phyloP scores from a whole-genome alignment of 2,113 vertebrate species.

The Centrocercus urophasianus region DNA sequence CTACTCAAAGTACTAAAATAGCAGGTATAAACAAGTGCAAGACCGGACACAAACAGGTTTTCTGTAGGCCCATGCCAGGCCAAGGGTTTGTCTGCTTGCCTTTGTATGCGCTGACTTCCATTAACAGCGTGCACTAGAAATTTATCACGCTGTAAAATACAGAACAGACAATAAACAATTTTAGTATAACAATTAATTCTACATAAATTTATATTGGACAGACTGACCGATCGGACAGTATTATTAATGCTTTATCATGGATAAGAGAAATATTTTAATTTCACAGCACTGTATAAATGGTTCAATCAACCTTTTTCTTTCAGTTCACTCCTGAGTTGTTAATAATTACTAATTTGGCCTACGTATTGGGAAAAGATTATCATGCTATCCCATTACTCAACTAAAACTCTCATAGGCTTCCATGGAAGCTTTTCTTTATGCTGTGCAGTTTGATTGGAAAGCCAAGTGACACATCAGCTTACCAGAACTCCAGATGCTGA shows the following conservation, averaged over 20 bases:
- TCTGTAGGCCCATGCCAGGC: fast-evolving
- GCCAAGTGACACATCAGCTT: not conserved
- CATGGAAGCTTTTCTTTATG: not conserved
- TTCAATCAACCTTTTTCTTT: not conserved
- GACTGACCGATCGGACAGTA: not conserved
- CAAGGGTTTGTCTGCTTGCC: not conserved
- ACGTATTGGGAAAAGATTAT: not conserved
- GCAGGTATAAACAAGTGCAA: fast-evolving
- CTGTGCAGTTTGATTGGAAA: not conserved
- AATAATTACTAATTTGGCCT: not conserved
- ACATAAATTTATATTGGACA: not conserved
- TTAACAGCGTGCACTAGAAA: not conserved
- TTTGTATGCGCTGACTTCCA: not conserved
- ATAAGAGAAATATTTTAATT: not conserved
- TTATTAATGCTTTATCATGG: not conserved
- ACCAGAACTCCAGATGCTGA: not conserved
- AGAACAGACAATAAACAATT: not conserved
- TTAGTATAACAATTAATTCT: not conserved
- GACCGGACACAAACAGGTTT: not conserved
- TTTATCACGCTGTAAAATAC: not conserved
- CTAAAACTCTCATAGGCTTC: not conserved
- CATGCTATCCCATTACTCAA: not conserved
- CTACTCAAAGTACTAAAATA: not conserved
- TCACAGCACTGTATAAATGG: not conserved
- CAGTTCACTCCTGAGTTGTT: not conserved